These are phyloP conservation scores for Nomada ruficornis DNA, from an alignment of 2,888 invertebrate genomes.

Conservation along the genomic window DNA sequence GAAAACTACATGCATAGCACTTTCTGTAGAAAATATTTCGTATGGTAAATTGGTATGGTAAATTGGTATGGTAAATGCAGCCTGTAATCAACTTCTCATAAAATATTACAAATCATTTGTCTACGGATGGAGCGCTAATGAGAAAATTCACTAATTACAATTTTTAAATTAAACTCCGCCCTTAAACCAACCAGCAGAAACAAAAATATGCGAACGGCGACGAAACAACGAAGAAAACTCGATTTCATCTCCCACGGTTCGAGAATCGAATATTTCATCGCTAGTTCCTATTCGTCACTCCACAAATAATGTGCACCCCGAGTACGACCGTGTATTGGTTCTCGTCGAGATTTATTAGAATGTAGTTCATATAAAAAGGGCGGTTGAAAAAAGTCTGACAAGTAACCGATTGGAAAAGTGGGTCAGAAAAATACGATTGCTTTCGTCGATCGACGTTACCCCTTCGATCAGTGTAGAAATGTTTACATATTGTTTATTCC, in stretches of 20 bases:
- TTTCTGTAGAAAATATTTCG: too few relatives aligned
- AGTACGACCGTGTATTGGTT: constrained; percentile 14
- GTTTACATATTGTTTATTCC: not conserved
- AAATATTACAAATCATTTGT: too few relatives aligned
- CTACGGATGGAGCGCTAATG: too few relatives aligned
- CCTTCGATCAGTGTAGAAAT: not conserved
- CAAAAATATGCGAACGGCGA: not conserved
- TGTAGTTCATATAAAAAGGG: constrained; percentile 11
- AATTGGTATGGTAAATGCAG: too few relatives aligned
- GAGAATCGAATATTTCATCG: constrained; percentile 12
- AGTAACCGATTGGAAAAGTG: constrained; percentile 11
- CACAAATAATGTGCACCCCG: constrained; percentile 4
- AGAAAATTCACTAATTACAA: too few relatives aligned
- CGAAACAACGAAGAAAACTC: not conserved
- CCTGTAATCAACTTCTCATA: too few relatives aligned
- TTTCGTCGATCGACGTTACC: not conserved
- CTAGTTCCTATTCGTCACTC: not conserved
- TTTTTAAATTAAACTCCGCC: too few relatives aligned
- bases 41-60: too few relatives aligned
- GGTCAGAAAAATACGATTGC: constrained; percentile 22
- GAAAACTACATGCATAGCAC: too few relatives aligned
- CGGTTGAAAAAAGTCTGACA: not conserved
- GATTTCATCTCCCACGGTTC: not conserved
- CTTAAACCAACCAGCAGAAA: not conserved
- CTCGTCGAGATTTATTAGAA: constrained; percentile 35